Percentiles rank a stretch among this genome's conserved stretches.
Evolutionary conservation across 2,888 invertebrate species (phyloP).

Genomic region (Rugalucina vietnamica): DNA sequence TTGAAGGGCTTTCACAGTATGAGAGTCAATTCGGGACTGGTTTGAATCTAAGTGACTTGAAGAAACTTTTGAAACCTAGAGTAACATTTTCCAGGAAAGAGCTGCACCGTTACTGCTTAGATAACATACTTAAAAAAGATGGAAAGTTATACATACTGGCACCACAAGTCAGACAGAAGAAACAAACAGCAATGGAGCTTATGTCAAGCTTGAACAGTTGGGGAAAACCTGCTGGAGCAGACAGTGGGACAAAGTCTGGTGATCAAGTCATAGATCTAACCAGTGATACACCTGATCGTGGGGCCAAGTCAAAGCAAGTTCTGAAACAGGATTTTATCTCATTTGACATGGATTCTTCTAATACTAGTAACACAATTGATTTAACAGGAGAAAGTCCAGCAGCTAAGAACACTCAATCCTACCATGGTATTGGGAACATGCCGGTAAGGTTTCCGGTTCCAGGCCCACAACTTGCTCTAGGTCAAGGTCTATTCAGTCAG

Average conservation of each 20-base stretch:
- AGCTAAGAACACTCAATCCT: not conserved
- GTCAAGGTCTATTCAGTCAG: not conserved
- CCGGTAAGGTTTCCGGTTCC: not conserved
- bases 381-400: conserved; percentile 34
- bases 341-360: conserved; percentile 12
- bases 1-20: too few relatives aligned
- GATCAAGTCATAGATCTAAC: not conserved
- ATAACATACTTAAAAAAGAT: too few relatives aligned
- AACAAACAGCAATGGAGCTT: conserved; percentile 17
- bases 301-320: not conserved
- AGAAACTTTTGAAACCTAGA: too few relatives aligned
- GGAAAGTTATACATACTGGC: too few relatives aligned
- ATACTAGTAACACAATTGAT: conserved; percentile 24
- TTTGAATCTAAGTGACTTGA: too few relatives aligned
- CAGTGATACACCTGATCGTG: not conserved
- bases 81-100: too few relatives aligned
- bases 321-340: conserved; percentile 30
- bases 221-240: conserved; percentile 16
- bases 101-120: too few relatives aligned
- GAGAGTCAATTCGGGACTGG: too few relatives aligned
- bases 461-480: not conserved
- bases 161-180: too few relatives aligned
- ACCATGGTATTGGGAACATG: not conserved
- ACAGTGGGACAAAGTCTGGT: not conserved
- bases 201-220: conserved; percentile 28